A percentile compares a stretch with the other conserved stretches of the same genome.
Conservation (phyloP, 2,888 invertebrate species). For the Scaptomyza tumidula region DNA sequence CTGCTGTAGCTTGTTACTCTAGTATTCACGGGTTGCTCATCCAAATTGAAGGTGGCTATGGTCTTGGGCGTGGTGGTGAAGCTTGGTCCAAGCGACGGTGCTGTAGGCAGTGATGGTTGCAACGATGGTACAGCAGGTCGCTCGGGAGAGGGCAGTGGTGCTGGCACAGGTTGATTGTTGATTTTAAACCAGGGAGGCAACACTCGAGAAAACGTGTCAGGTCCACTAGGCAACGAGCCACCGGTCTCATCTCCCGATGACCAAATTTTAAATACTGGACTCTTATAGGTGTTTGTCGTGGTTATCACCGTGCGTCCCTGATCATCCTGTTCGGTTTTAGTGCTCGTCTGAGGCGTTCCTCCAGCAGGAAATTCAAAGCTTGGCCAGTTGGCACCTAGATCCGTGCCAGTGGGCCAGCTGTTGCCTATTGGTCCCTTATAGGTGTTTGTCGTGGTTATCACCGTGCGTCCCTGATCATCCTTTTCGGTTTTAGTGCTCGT, state of each 20-base stretch:
- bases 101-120: conserved; percentile 38
- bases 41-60: conserved; percentile 32
- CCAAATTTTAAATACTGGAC: conserved; percentile 24
- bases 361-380: conserved; percentile 47
- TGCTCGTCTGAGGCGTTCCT: conserved; percentile 44
- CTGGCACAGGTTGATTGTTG: not conserved
- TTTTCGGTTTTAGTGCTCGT: conserved; percentile 50
- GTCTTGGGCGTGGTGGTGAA: conserved; percentile 23
- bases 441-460: conserved; percentile 47
- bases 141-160: not conserved
- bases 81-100: not conserved
- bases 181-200: conserved; percentile 11
- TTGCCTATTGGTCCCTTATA: conserved; percentile 33
- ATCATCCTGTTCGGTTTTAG: conserved; percentile 56
- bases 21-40: conserved; percentile 45
- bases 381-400: conserved; percentile 34
- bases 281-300: conserved; percentile 32
- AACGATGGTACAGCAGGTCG: not conserved
- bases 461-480: conserved; percentile 58
- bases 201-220: not conserved
- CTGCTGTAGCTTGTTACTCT: conserved; percentile 22
- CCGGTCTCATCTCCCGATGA: not conserved
- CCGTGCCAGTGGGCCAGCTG: conserved; percentile 1
- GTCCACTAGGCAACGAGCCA: not conserved
- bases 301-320: conserved; percentile 60